phyloP scores from a whole-genome alignment of 2,113 vertebrate genomes.

The human (Homo sapiens) region DNA sequence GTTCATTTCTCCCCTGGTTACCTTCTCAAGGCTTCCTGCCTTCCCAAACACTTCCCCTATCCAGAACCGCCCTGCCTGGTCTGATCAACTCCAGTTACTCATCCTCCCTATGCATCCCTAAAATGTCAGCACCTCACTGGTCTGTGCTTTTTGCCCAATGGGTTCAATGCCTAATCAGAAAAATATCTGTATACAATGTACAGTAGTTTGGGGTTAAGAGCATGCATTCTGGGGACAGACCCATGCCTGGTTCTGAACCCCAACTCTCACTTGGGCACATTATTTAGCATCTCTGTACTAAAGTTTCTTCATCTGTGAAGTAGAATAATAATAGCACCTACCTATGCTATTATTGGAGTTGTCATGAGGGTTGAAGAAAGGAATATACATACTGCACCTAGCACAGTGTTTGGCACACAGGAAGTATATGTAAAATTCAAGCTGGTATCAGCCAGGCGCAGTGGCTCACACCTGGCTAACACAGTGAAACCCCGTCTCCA shows the following conservation, averaged over 20 bases:
- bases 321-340: not conserved
- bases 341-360: not conserved
- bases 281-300: not conserved
- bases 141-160: not conserved
- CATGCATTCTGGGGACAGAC: not conserved
- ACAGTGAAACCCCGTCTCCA: too few relatives aligned
- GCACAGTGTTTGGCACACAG: not conserved
- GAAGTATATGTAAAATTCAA: not conserved
- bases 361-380: not conserved
- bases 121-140: not conserved
- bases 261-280: not conserved
- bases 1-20: not conserved
- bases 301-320: not conserved
- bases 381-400: not conserved
- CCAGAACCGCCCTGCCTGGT: not conserved
- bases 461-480: too few relatives aligned
- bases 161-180: not conserved
- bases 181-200: not conserved
- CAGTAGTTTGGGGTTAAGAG: not conserved
- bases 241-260: not conserved
- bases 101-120: not conserved
- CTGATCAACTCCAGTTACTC: not conserved
- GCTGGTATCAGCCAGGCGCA: not conserved
- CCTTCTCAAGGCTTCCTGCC: not conserved
- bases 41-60: not conserved